Conservation (phyloP, 1,140 invertebrate species). For the Drosophila pruinosa region DNA sequence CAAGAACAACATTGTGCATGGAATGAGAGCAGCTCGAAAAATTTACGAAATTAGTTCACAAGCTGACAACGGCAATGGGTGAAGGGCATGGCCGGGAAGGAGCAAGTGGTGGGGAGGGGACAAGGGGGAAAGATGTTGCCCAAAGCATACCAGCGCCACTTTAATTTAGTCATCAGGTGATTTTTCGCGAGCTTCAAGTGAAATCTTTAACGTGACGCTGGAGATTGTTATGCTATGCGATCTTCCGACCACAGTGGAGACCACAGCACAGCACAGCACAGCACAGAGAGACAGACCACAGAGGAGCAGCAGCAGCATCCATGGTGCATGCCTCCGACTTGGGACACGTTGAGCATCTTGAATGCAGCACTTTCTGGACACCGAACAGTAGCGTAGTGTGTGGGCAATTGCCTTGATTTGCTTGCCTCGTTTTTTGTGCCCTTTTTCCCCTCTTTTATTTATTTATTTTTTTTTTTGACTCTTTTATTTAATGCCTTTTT, state of each 20-base stretch:
- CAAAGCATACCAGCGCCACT: constrained; percentile 75
- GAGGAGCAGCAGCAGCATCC: background rate
- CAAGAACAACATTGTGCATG: constrained; percentile 57
- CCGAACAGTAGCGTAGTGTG: constrained; percentile 44
- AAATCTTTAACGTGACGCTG: constrained; percentile 81
- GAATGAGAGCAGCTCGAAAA: constrained; percentile 82
- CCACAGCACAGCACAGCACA: background rate
- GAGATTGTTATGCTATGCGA: constrained; percentile 77
- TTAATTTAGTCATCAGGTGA: constrained; percentile 83
- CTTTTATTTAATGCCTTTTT: background rate
- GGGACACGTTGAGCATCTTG: constrained; percentile 2
- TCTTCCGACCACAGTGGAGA: constrained; percentile 10
- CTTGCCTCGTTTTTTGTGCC: constrained; percentile 14
- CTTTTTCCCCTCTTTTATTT: background rate
- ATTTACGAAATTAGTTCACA: constrained; percentile 82
- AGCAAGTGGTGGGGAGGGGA: background rate
- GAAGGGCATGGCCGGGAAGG: background rate
- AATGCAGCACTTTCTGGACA: constrained; percentile 28
- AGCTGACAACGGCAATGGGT: constrained; percentile 45
- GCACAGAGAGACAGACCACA: background rate
- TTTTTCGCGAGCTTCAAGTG: constrained; percentile 81
- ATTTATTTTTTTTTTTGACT: constrained; percentile 8
- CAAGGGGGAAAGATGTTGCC: constrained; percentile 35
- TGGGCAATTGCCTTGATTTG: constrained; percentile 51
- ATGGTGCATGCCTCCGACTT: constrained; percentile 1